phyloP scores from a whole-genome alignment of 2,888 invertebrate species.

The Nemotelus pantherinus region DNA sequence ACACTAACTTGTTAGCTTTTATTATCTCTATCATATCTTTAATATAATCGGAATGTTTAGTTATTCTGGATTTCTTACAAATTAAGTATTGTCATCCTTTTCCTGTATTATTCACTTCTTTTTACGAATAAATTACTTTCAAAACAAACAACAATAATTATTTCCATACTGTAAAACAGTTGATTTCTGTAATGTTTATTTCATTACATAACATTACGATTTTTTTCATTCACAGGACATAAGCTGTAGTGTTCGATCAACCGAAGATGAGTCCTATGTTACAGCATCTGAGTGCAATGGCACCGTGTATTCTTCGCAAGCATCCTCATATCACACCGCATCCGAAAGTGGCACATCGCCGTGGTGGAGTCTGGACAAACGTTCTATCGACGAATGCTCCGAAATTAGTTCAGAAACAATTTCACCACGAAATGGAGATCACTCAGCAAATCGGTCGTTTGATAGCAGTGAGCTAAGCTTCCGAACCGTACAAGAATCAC shows the following conservation, averaged over 20 bases:
- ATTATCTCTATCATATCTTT: too few relatives aligned
- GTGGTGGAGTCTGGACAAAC: slow-evolving; percentile 69
- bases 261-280: slow-evolving; percentile 73
- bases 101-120: too few relatives aligned
- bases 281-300: slow-evolving; percentile 75
- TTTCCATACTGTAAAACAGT: too few relatives aligned
- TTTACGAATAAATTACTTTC: too few relatives aligned
- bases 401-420: slow-evolving; percentile 54
- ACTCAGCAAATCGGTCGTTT: slow-evolving; percentile 62
- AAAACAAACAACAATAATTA: too few relatives aligned
- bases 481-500: slow-evolving; percentile 57
- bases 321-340: slow-evolving; percentile 76
- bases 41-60: too few relatives aligned
- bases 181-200: too few relatives aligned
- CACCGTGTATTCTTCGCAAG: slow-evolving; percentile 73
- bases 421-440: slow-evolving; percentile 52
- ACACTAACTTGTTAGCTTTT: too few relatives aligned
- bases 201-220: too few relatives aligned
- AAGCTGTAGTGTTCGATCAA: slow-evolving; percentile 62
- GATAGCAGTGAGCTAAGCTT: slow-evolving; percentile 63
- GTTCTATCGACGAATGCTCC: slow-evolving; percentile 60
- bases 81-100: too few relatives aligned
- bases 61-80: too few relatives aligned
- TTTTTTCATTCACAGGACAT: slow-evolving; percentile 59
- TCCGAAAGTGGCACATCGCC: slow-evolving; percentile 72